These are phyloP conservation scores for Greenwoodochromis staneri DNA, from an alignment of 2,113 vertebrate genomes.

Conservation along the genomic window DNA sequence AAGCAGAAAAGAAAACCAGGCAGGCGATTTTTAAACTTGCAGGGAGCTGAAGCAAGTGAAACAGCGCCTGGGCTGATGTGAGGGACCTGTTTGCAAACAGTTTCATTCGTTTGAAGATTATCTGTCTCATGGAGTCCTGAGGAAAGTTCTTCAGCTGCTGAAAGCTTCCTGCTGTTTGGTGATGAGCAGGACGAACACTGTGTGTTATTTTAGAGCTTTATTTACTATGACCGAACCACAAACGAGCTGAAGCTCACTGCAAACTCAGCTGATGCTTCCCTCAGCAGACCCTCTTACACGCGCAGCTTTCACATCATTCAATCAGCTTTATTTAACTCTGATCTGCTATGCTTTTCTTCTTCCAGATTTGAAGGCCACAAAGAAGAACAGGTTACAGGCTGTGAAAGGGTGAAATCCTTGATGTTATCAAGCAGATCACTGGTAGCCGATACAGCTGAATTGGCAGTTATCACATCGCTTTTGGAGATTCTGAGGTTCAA, in stretches of 20 bases:
- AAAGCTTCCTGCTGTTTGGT: neutral
- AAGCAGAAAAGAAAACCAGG: neutral
- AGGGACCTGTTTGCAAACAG: neutral
- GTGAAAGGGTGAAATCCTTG: fast-evolving
- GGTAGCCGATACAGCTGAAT: fast-evolving
- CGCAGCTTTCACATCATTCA: neutral
- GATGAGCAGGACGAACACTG: neutral
- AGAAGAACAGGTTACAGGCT: neutral
- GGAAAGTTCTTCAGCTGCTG: neutral
- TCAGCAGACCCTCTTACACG: neutral
- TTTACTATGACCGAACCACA: neutral
- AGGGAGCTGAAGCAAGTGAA: fast-evolving
- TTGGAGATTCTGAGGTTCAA: neutral
- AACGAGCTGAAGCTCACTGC: neutral
- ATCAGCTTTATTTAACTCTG: neutral
- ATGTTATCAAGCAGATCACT: neutral
- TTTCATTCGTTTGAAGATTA: neutral
- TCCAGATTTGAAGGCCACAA: neutral
- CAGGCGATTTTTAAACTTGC: neutral
- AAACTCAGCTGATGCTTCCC: neutral
- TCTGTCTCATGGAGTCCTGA: neutral
- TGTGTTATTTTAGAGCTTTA: neutral
- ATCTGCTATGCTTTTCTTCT: neutral
- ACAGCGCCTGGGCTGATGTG: neutral
- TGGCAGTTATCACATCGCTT: neutral